phyloP scores from a whole-genome alignment of 2,888 invertebrate species.

The Copidosoma aretas region DNA sequence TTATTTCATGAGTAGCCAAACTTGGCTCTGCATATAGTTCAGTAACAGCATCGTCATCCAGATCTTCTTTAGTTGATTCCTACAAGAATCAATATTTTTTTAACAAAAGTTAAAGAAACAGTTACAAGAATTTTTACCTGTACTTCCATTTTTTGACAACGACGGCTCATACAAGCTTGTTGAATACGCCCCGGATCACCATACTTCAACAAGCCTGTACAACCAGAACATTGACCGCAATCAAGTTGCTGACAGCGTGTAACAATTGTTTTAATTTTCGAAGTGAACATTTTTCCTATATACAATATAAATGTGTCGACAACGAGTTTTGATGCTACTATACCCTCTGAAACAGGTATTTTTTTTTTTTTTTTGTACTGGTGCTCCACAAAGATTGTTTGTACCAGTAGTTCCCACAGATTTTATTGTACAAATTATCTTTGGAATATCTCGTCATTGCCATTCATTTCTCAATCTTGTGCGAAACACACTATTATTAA shows the following conservation, averaged over 20 bases:
- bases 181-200: conserved; percentile 74
- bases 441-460: no score
- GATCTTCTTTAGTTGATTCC: conserved; percentile 73
- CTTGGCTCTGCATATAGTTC: conserved; percentile 45
- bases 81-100: conserved; percentile 50
- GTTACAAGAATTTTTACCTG: conserved; percentile 49
- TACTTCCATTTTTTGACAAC: conserved; percentile 81
- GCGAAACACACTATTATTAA: no score
- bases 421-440: no score
- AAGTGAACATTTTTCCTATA: no score
- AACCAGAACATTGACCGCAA: conserved; percentile 77
- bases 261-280: no score
- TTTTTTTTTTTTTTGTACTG: no score
- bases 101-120: background rate
- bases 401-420: no score
- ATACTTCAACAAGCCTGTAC: conserved; percentile 81
- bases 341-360: no score
- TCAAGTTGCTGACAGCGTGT: conserved; percentile 79
- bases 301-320: no score
- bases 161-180: conserved; percentile 71
- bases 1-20: conserved; percentile 37
- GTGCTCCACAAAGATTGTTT: no score
- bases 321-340: no score
- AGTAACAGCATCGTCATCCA: conserved; percentile 67
- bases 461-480: no score